phyloP scores from a whole-genome alignment of 2,797 vertebrate genomes.

The Oreortyx pictus region DNA sequence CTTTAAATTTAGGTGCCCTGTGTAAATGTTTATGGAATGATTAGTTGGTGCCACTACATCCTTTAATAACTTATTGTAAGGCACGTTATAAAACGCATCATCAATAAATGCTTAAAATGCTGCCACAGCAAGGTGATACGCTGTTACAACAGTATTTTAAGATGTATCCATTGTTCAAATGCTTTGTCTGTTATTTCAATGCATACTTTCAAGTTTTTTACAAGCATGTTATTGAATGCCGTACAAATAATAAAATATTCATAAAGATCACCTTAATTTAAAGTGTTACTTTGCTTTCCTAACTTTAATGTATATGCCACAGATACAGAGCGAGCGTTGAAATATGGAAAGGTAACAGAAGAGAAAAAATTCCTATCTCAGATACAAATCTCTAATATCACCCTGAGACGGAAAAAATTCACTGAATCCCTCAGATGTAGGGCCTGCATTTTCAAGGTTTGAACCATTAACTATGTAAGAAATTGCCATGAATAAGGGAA shows the following conservation, averaged over 20 bases:
- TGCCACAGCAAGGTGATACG: constrained; percentile 51
- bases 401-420: not conserved
- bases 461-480: not conserved
- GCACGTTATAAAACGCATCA: constrained; percentile 55
- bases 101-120: constrained; percentile 56
- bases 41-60: constrained; percentile 45
- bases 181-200: constrained; percentile 19
- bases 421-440: not conserved
- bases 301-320: not conserved
- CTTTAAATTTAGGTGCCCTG: constrained; percentile 44
- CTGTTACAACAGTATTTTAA: constrained; percentile 65
- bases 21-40: constrained; percentile 54
- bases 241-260: constrained; percentile 69
- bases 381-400: not conserved
- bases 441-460: not conserved
- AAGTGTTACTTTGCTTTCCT: constrained; percentile 41
- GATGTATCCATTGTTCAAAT: constrained; percentile 64
- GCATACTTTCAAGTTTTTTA: constrained; percentile 38
- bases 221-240: constrained; percentile 36
- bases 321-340: not conserved
- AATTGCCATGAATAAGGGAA: not conserved
- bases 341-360: constrained; percentile 25
- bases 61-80: constrained; percentile 54
- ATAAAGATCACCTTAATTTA: constrained; percentile 61
- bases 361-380: not conserved